Conservation (phyloP, 2,113 vertebrate genomes). For the Chascanopsetta lugubris region DNA sequence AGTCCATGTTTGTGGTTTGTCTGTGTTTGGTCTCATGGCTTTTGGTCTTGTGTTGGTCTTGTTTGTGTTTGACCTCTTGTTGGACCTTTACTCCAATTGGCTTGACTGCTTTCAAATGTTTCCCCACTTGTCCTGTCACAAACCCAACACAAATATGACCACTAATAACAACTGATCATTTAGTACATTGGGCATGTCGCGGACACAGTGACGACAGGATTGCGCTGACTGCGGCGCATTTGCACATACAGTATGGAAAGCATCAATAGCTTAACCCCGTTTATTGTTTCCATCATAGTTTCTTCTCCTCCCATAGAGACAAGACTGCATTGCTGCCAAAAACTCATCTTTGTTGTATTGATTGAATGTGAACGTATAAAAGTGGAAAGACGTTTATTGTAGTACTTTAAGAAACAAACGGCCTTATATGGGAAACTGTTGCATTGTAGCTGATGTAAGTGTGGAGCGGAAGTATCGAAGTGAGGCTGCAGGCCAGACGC, state of each 20-base stretch:
- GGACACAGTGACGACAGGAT: no score
- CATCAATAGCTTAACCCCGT: background rate
- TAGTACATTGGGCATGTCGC: no score
- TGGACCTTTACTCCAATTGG: no score
- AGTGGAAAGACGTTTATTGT: constrained; percentile 5
- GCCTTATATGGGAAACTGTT: background rate
- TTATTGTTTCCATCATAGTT: background rate
- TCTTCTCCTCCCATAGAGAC: background rate
- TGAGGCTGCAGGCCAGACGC: constrained; percentile 21
- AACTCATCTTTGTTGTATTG: background rate
- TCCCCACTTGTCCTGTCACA: no score
- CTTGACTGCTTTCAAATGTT: no score
- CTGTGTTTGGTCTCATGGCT: no score
- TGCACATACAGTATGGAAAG: background rate
- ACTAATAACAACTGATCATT: no score
- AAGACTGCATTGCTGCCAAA: background rate
- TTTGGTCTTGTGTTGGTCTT: no score
- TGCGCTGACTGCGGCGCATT: background rate
- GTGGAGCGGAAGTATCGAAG: constrained; percentile 24
- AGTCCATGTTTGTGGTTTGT: no score
- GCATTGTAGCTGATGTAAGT: background rate
- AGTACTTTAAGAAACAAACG: background rate
- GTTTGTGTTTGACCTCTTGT: no score
- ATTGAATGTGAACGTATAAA: background rate
- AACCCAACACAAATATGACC: no score